A percentile compares a stretch with the other conserved stretches of the same genome.
phyloP scores from a whole-genome alignment of 2,888 invertebrate species.

The Onthophagus sagittarius region DNA sequence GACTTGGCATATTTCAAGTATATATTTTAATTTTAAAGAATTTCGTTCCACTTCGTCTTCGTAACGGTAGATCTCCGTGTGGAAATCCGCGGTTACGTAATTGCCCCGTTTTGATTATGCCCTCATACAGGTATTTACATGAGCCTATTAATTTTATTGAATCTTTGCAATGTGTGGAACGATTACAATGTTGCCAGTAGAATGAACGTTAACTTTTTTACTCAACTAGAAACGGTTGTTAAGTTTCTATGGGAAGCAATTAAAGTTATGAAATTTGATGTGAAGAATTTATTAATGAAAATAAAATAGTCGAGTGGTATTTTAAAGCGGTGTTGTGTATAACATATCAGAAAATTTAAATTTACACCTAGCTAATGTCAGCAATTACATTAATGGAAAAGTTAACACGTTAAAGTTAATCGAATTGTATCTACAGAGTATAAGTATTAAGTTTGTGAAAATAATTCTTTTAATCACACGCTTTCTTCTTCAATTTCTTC shows the following conservation, averaged over 20 bases:
- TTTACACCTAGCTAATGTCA: too few relatives aligned
- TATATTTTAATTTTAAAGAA: conserved; percentile 7
- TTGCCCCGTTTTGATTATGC: conserved; percentile 9
- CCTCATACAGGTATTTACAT: conserved; percentile 7
- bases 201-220: neutral
- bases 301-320: too few relatives aligned
- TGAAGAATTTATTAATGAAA: neutral
- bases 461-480: too few relatives aligned
- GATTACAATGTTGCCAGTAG: neutral
- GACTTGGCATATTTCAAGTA: too few relatives aligned
- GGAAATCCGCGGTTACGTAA: conserved; percentile 9
- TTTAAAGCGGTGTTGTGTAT: too few relatives aligned
- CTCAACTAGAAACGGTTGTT: neutral
- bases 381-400: too few relatives aligned
- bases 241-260: neutral
- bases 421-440: too few relatives aligned
- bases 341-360: too few relatives aligned
- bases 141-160: neutral
- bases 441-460: too few relatives aligned
- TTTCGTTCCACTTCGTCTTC: neutral
- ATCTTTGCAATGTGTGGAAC: neutral
- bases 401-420: too few relatives aligned
- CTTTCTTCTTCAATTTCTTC: too few relatives aligned
- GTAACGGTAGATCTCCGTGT: neutral
- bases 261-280: neutral